Evolutionary conservation across 2,113 vertebrate genomes (phyloP), one percentile per base, ranked within the genome.

Genomic region (Candoia aspera): DNA sequence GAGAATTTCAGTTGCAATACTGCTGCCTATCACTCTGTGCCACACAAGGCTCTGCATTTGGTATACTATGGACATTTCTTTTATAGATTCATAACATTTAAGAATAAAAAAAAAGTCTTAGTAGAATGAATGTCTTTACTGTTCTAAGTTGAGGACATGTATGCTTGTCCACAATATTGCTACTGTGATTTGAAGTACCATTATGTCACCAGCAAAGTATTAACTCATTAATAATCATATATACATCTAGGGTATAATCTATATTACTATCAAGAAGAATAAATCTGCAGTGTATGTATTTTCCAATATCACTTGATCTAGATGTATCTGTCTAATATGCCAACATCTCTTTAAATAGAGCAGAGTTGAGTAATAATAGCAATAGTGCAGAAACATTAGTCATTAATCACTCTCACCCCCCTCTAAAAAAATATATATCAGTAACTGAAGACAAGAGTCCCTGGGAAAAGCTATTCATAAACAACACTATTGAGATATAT

Each of bases 381-480:
- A 92, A 49, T 26, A 46, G 60, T n/a, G 17, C 17, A 57, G 23
- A 87, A 87, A 68, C 33, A 49, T 86, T 57, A 42, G 55, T 49
- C n/a, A 79, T 92, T 90, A 90, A 90, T 88, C 53, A 68, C 29
- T 2, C 13, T 26, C 68, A 24, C 23, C 37, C 24, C 13, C 24
- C 24, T 59, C 11, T 46, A 49, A 60, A n/a, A 73, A 53, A 86
- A 21, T n/a, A 68, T n/a, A 84, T 60, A 11, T 23, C 8, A 42
- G 62, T 91, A 29, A 86, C 17, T 89, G 90, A 90, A 79, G 91
- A 92, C 5, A 53, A 21, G 94, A 88, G 84, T 42, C 29, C 12
- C n/a, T 33, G 23, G 83, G 94, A 89, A 91, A 94, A 95, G 26
- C 6, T 49, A 88, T 8, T 17, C 24, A 88, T 24, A 93, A 92